Base-by-base conservation (phyloP, 1,140 invertebrate genomes). In the Cherax quadricarinatus region DNA sequence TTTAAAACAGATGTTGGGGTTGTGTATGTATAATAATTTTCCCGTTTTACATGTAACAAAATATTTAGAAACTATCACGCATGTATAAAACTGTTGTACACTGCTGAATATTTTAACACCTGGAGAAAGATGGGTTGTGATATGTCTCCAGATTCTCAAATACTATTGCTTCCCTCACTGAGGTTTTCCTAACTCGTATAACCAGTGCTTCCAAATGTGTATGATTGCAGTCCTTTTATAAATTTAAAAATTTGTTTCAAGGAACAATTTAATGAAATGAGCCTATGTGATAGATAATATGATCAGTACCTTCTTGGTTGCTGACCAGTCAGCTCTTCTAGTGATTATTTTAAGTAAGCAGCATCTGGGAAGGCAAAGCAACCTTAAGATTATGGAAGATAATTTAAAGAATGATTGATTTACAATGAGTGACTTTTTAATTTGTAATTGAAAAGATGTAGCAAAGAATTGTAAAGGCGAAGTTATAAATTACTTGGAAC, bases 21-120 rank as follows among this genome's bases (percentile, higher is more conserved):
- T 73, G 21, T 73, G 7, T 73, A 12, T 73, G n/a, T n/a, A 73
- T 24, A 30, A 73, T 73, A 21, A 73, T 24, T 73, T n/a, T 24
- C 5, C 4, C n/a, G 6, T 5, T 73, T 73, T 18, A 24, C 30
- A 73, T 73, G 12, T 73, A 30, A 73, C 70, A 73, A 73, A 73
- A 73, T 73, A 73, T 24, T 73, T 73, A 73, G 70, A 73, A 73
- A 73, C 70, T 73, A 73, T 73, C 70, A 73, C 70, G 24, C 70
- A 73, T 30, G 24, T 73, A 24, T 30, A 73, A 73, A 73, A 24
- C 2, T 73, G 12, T 73, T 73, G 70, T 73, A 73, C n/a, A n/a
- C n/a, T n/a, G 30, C 70, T 73, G 18, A 18, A 73, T 73, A 24
- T 73, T 30, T 24, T n/a, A 73, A 5, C 18, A 30, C 1, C 0